A percentile compares a stretch with the other conserved stretches of the same genome.
phyloP scores from a whole-genome alignment of 2,797 vertebrate genomes.

The Diglossa cyanea region DNA sequence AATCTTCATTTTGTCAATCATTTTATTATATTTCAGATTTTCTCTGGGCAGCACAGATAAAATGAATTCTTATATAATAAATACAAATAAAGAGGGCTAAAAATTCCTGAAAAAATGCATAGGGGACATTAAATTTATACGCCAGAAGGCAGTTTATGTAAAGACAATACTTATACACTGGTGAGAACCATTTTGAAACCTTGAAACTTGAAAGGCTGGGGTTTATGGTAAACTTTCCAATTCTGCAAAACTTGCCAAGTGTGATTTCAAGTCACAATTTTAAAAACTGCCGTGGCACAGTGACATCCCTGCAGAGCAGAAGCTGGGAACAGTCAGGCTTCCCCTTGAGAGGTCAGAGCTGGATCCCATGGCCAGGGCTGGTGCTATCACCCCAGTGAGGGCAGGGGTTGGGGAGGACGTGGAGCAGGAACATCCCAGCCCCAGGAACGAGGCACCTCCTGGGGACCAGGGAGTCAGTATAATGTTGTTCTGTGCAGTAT shows the following conservation, averaged over 20 bases:
- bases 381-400: rapidly evolving
- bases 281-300: neutral
- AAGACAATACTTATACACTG: neutral
- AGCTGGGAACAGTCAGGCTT: neutral
- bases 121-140: neutral
- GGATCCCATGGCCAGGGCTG: neutral
- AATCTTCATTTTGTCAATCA: constrained; percentile 12
- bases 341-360: rapidly evolving
- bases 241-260: neutral
- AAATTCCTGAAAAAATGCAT: neutral
- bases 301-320: neutral
- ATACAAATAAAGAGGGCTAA: neutral
- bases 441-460: no score
- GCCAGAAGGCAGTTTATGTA: neutral
- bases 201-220: neutral
- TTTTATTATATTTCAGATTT: constrained; percentile 31
- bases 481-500: neutral
- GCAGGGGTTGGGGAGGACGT: rapidly evolving
- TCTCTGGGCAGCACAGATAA: neutral
- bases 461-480: neutral
- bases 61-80: neutral
- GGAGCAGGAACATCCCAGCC: neutral
- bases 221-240: neutral
- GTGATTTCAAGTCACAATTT: neutral
- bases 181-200: neutral